Evolutionary conservation across 1,140 invertebrate genomes (phyloP), one percentile per base, ranked within the genome.

Genomic region (Ips nitidus): DNA sequence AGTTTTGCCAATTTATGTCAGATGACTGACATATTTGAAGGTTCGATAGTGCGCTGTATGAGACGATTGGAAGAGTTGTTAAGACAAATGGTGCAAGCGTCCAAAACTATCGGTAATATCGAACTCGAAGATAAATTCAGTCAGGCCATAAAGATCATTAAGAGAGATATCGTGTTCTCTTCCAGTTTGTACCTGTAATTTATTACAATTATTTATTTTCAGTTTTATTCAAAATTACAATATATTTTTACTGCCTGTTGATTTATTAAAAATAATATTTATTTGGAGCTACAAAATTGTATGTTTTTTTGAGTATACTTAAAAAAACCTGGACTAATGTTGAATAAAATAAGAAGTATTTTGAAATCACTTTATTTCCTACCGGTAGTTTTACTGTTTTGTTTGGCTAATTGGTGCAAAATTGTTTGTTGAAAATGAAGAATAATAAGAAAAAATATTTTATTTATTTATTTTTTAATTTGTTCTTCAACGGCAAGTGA

Each of bases 1-100:
- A 86, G 87, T n/a, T 99, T 99, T 81, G 83, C 91, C 69, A 87
- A 96, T 78, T 89, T 99, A 70, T 98, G 95, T 83, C 93, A 94
- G 83, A 98, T 98, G 91, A 98, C 97, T 0, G 95, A 98, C 75
- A 94, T 98, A 63, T 99, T 98, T 85, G 98, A 99, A 90, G 98
- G 97, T 64, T 98, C 94, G 63, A 98, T 99, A 74, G 99, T 99
- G 79, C 86, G 98, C 37, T 96, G 94, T 78, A 97, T 99, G 92
- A 87, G 98, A 71, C 87, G 97, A 41, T 82, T 99, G 47, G 98
- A 99, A 83, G 98, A 99, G 83, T 86, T 98, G 2, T 81, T 99
- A 8, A 84, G 97, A 66, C 97, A 99, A 83, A 89, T 99, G 83
- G 91, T 92, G 71, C 94, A 98, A 83, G 97, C 97, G 38, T 91